A percentile compares a stretch with the other conserved stretches of the same genome.
Conservation (phyloP, 1,140 invertebrate species). For the Oedothorax gibbosus region DNA sequence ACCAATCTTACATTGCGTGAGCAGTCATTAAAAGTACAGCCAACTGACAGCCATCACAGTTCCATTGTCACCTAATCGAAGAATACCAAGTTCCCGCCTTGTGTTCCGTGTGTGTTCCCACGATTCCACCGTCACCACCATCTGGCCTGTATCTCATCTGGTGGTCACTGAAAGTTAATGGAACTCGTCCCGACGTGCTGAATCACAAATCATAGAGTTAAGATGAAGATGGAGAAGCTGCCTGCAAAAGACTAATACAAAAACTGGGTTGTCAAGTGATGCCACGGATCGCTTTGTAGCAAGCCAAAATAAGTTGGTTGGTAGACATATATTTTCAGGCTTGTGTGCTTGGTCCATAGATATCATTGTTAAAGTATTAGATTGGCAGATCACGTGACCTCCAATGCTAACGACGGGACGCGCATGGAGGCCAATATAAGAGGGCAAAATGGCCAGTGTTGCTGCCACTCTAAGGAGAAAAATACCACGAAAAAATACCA, state of each 20-base stretch:
- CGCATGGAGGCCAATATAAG: too few relatives aligned
- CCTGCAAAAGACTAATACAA: too few relatives aligned
- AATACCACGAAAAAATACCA: too few relatives aligned
- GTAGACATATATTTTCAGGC: too few relatives aligned
- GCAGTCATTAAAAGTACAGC: conserved; percentile 29
- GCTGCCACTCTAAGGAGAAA: too few relatives aligned
- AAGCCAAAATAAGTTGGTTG: too few relatives aligned
- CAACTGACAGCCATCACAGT: background rate
- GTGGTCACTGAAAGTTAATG: conserved; percentile 53
- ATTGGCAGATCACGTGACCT: too few relatives aligned
- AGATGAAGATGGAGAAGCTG: background rate
- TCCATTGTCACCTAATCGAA: conserved; percentile 38
- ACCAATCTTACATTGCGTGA: conserved; percentile 3
- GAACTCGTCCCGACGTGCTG: conserved; percentile 41
- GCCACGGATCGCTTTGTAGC: too few relatives aligned
- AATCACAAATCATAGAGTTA: conserved; percentile 16
- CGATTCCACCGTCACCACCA: conserved; percentile 44
- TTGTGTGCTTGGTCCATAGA: too few relatives aligned
- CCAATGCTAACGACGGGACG: too few relatives aligned
- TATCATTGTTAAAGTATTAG: too few relatives aligned
- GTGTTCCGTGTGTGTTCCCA: conserved; percentile 1
- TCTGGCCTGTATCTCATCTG: conserved; percentile 52
- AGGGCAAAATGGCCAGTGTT: too few relatives aligned
- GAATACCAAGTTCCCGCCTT: conserved; percentile 19
- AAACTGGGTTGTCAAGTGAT: background rate